A percentile compares a stretch with the other conserved stretches of the same genome.
Conservation (phyloP, 2,797 vertebrate species). For the Nothura maculosa region DNA sequence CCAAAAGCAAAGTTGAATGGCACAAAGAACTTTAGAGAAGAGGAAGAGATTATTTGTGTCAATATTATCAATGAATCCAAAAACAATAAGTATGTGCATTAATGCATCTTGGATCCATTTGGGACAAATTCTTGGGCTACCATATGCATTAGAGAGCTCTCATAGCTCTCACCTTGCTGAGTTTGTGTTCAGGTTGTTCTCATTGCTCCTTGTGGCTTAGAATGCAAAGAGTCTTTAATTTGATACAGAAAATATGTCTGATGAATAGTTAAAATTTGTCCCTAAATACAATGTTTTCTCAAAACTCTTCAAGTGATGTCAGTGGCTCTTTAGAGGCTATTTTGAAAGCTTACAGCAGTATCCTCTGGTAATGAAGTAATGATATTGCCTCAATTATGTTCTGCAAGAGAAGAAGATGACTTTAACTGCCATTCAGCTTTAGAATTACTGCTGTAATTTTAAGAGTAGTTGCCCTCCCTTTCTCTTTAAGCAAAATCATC, state of each 20-base stretch:
- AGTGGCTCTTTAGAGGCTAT: slow-evolving; percentile 8
- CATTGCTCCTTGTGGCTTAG: not conserved
- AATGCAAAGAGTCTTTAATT: not conserved
- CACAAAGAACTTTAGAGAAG: accelerated
- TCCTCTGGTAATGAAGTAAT: slow-evolving; percentile 26
- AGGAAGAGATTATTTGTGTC: not conserved
- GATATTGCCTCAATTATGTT: slow-evolving; percentile 22
- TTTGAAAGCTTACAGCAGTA: slow-evolving; percentile 11
- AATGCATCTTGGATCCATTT: not conserved
- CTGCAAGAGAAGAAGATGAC: not conserved
- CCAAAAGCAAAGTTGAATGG: not conserved
- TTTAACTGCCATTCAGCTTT: slow-evolving; percentile 35
- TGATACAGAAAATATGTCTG: not conserved
- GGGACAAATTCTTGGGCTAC: accelerated
- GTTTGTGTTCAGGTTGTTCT: not conserved
- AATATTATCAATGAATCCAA: accelerated
- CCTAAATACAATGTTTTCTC: slow-evolving; percentile 31
- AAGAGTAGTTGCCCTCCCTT: not conserved
- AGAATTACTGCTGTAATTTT: slow-evolving; percentile 50
- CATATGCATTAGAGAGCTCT: not conserved
- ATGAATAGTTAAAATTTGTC: slow-evolving; percentile 20
- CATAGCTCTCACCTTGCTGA: not conserved
- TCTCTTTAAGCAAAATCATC: slow-evolving; percentile 39
- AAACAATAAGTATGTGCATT: not conserved
- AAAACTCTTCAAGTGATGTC: not conserved